These are phyloP conservation scores for Lepidochitona cinerea DNA, from an alignment of 2,888 invertebrate species.

Conservation along the genomic window DNA sequence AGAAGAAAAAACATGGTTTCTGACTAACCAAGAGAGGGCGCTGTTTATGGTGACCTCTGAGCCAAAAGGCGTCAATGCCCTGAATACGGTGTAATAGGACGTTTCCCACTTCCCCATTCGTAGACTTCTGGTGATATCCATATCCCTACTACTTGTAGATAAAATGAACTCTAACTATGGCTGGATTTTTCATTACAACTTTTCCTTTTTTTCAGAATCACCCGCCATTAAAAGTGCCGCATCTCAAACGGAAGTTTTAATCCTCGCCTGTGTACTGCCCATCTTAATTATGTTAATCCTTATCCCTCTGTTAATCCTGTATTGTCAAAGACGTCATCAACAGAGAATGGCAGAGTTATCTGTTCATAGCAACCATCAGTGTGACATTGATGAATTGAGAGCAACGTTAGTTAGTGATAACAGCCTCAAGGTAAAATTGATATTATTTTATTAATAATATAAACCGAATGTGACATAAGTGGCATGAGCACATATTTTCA, in stretches of 20 bases:
- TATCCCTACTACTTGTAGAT: not conserved
- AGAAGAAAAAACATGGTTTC: no score
- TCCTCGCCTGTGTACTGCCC: conserved; percentile 38
- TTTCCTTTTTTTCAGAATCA: not conserved
- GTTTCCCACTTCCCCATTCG: no score
- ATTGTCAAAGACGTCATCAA: conserved; percentile 39
- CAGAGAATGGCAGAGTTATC: conserved; percentile 38
- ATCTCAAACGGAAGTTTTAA: not conserved
- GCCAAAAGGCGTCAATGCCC: no score
- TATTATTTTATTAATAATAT: not conserved
- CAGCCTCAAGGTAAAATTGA: conserved; percentile 48
- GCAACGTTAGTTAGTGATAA: conserved; percentile 61
- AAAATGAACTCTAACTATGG: not conserved
- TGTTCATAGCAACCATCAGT: conserved; percentile 38
- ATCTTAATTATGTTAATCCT: conserved; percentile 30
- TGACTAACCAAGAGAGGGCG: no score
- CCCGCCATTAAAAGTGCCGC: not conserved
- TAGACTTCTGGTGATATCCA: no score
- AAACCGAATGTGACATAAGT: not conserved
- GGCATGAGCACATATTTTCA: not conserved
- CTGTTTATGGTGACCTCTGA: no score
- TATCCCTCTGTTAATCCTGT: conserved; percentile 29
- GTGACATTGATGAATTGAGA: conserved; percentile 47
- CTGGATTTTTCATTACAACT: not conserved
- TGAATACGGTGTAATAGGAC: no score